Base-by-base conservation (phyloP, 2,888 invertebrate genomes). In the Parnassius mnemosyne region DNA sequence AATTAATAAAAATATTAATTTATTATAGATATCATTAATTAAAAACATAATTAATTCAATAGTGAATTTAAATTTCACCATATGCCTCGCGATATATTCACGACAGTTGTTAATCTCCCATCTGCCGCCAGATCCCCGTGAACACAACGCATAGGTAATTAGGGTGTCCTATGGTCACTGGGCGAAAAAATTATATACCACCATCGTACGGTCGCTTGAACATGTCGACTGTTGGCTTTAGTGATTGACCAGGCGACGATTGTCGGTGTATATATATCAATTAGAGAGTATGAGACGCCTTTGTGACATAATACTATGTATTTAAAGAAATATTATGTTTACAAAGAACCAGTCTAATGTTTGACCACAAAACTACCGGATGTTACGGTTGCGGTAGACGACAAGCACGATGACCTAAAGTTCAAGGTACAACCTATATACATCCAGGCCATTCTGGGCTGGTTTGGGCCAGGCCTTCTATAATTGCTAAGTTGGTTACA, bases 151-250 rank as follows among this genome's bases (percentile, higher is more conserved):
- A 61, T 59, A 53, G 65, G 59, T 60, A 65, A 75, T 75, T 72
- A 71, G 51, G 55, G 66, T 68, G 67, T 71, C 74, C 66, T 74
- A 74, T 73, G 72, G 71, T 71, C 69, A 65, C 53, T 69, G 73
- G 57, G 56, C 66, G 61, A 61, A 58, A 57, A 68, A 66, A 75
- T 75, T 74, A 58, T 53, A 42, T 20, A 16, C 71, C 69, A 70
- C 71, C 68, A 51, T 61, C 42, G 34, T 51, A 63, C 52, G 58
- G 46, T 20, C 51, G 57, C 34, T 57, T 62, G 57, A 57, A 57
- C 64, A 64, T 43, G 57, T 57, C 52, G 54, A 50, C 44, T 55
- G 60, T 50, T 25, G 25, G 25, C 3, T 51, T 58, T 41, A 50
- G 50, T 57, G 41, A 42, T 16, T 49, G 50, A 57, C 16, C 50